Conservation (phyloP, 1,140 invertebrate genomes). For the Magallana angulata region DNA sequence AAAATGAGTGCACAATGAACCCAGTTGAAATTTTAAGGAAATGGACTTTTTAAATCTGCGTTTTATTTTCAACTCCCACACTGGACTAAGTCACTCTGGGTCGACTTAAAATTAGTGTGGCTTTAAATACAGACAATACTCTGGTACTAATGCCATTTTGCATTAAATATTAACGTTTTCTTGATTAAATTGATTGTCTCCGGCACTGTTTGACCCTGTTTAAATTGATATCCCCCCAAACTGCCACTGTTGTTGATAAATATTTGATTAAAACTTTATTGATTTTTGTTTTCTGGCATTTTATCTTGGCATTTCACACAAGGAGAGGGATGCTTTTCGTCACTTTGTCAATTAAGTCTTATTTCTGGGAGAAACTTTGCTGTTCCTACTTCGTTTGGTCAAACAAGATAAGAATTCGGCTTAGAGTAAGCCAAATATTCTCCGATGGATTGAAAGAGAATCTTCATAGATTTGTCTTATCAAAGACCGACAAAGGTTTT, state of each 20-base stretch:
- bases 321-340: background rate
- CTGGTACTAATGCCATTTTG: background rate
- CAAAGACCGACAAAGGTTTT: background rate
- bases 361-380: background rate
- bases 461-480: background rate
- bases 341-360: constrained; percentile 13
- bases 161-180: constrained; percentile 11
- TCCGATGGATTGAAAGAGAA: background rate
- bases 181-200: constrained; percentile 24
- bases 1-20: background rate
- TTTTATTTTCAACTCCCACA: too few relatives aligned
- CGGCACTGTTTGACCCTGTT: constrained; percentile 7
- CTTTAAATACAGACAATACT: background rate
- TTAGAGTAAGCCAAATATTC: background rate
- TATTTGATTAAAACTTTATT: constrained; percentile 35
- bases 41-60: too few relatives aligned
- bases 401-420: background rate
- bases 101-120: background rate
- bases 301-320: constrained; percentile 37
- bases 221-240: constrained; percentile 24
- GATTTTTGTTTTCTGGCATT: constrained; percentile 30
- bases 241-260: constrained; percentile 18
- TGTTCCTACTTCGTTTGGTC: background rate
- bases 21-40: too few relatives aligned
- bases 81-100: too few relatives aligned